Evolutionary conservation across 2,888 invertebrate species (phyloP).

Genomic region (Synergus gifuensis): DNA sequence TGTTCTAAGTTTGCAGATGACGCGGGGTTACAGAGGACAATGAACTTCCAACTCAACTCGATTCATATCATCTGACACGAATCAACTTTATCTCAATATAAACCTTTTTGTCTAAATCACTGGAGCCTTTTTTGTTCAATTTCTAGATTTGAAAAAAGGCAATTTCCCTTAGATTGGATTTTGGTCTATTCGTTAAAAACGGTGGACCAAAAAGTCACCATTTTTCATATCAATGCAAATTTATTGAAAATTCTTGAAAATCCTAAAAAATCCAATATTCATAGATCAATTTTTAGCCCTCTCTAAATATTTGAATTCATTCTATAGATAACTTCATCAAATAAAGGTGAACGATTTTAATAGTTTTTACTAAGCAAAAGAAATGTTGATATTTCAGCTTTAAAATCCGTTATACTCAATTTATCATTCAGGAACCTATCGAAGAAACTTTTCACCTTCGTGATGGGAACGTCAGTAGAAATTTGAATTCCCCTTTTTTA

Average conservation of each 20-base stretch:
- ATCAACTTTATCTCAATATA: not conserved
- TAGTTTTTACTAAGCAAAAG: not conserved
- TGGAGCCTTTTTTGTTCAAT: not conserved
- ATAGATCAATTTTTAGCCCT: not conserved
- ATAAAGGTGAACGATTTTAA: not conserved
- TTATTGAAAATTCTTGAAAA: not conserved
- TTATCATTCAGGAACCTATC: not conserved
- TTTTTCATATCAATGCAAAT: not conserved
- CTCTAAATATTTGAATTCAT: not conserved
- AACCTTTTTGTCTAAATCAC: not conserved
- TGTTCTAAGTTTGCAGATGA: slow-evolving; percentile 69
- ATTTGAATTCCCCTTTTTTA: slow-evolving; percentile 6
- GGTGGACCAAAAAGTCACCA: not conserved
- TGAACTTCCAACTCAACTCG: slow-evolving; percentile 57
- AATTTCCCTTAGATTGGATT: too few relatives aligned
- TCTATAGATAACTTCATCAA: not conserved
- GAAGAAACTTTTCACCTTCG: slow-evolving; percentile 31
- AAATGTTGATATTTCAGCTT: not conserved
- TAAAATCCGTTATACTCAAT: slow-evolving; percentile 1
- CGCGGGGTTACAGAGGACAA: slow-evolving; percentile 59
- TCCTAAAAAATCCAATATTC: slow-evolving; percentile 1
- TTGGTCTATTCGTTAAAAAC: too few relatives aligned
- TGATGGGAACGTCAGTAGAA: slow-evolving; percentile 23
- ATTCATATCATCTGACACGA: slow-evolving; percentile 47
- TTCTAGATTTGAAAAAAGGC: not conserved